Evolutionary conservation across 2,888 invertebrate genomes (phyloP).

Genomic region (Drosophila neonasuta): DNA sequence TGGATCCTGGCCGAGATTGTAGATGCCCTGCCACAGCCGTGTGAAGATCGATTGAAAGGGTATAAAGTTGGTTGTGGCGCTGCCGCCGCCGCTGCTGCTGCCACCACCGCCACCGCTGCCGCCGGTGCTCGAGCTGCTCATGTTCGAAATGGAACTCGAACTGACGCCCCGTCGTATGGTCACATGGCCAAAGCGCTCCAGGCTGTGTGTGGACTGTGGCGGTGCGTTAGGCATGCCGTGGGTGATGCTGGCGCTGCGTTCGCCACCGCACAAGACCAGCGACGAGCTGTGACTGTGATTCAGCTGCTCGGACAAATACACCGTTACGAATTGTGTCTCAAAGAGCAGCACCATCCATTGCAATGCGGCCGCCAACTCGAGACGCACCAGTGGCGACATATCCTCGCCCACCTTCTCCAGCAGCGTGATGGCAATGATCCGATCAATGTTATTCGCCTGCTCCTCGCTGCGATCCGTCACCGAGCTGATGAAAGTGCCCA

Average conservation of each 20-base stretch:
- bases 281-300: conserved; percentile 60
- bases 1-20: conserved; percentile 92
- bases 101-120: not conserved
- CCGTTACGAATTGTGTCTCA: conserved; percentile 93
- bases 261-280: conserved; percentile 52
- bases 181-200: conserved; percentile 77
- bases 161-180: conserved; percentile 87
- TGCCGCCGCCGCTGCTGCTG: not conserved
- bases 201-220: conserved; percentile 79
- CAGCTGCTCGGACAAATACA: conserved; percentile 86
- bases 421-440: conserved; percentile 94
- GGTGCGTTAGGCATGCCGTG: conserved; percentile 59
- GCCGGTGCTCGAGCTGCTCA: conserved; percentile 52
- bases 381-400: conserved; percentile 93
- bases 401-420: conserved; percentile 90
- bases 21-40: conserved; percentile 93
- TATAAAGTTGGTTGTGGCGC: conserved; percentile 65
- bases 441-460: conserved; percentile 96
- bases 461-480: conserved; percentile 93
- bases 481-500: conserved; percentile 96
- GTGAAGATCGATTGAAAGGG: conserved; percentile 88
- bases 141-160: conserved; percentile 87
- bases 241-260: conserved; percentile 73
- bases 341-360: conserved; percentile 93
- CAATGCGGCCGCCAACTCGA: conserved; percentile 92